Conservation (phyloP, 2,888 invertebrate genomes). For the Agrilus mali region DNA sequence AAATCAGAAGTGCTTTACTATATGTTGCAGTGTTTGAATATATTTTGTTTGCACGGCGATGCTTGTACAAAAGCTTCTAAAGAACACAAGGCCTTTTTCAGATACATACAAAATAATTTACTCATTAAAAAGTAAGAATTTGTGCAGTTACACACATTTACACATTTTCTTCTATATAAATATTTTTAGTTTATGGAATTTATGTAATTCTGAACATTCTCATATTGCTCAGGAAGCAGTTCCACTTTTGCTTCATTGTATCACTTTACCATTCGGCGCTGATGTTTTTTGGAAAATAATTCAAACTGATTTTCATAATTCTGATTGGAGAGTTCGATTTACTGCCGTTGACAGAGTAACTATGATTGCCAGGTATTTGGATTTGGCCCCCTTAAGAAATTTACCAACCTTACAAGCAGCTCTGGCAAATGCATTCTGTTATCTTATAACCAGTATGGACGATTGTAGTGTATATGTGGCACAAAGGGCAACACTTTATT, state of each 20-base stretch:
- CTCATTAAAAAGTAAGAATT: constrained; percentile 73
- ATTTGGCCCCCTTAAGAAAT: constrained; percentile 73
- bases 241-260: constrained; percentile 86
- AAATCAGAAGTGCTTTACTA: constrained; percentile 91
- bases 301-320: constrained; percentile 84
- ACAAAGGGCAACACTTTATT: constrained; percentile 80
- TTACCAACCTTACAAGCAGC: constrained; percentile 82
- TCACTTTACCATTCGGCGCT: constrained; percentile 85
- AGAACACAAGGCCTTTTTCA: constrained; percentile 84
- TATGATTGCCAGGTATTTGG: constrained; percentile 85
- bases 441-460: constrained; percentile 90
- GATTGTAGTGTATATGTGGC: constrained; percentile 92
- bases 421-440: constrained; percentile 92
- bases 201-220: constrained; percentile 83
- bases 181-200: constrained; percentile 70
- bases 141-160: background rate
- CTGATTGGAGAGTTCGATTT: constrained; percentile 82
- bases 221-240: constrained; percentile 89
- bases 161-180: background rate
- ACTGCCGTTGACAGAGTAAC: constrained; percentile 92
- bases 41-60: constrained; percentile 86
- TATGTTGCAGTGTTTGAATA: constrained; percentile 81
- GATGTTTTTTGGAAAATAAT: constrained; percentile 95
- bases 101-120: constrained; percentile 92
- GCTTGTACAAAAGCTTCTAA: constrained; percentile 76